Conservation (phyloP, 2,113 vertebrate genomes). For the Halichoerus grypus region DNA sequence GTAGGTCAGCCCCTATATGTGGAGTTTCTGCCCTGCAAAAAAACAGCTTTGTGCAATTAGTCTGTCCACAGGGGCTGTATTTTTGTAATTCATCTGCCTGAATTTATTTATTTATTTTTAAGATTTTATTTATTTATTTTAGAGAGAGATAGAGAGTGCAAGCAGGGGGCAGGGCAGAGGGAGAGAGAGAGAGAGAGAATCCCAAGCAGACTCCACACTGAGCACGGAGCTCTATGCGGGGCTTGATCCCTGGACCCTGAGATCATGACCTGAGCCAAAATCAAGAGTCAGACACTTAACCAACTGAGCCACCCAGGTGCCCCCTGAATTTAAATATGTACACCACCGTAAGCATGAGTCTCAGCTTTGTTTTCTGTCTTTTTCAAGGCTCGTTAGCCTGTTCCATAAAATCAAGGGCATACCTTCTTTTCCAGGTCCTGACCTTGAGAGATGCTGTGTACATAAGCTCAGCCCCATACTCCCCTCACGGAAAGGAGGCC, state of each 20-base stretch:
- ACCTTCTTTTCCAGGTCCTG: not conserved
- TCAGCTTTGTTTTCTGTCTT: not conserved
- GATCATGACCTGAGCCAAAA: not conserved
- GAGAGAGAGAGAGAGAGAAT: not conserved
- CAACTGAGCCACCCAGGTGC: not conserved
- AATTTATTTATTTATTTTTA: not conserved
- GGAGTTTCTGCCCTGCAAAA: not conserved
- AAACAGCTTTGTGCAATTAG: not conserved
- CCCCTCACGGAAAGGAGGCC: not conserved
- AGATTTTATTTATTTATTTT: not conserved
- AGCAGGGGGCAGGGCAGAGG: not conserved
- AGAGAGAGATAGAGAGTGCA: not conserved
- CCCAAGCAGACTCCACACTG: not conserved
- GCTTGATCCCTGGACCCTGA: not conserved
- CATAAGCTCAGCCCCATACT: not conserved
- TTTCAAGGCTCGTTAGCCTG: not conserved
- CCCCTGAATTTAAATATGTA: not conserved
- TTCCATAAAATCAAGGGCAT: not conserved
- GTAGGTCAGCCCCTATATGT: not conserved
- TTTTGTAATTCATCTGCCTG: not conserved
- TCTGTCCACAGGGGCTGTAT: not conserved
- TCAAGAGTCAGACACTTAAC: not conserved
- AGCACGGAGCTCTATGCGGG: not conserved
- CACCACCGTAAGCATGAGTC: rapidly evolving
- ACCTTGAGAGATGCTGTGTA: not conserved